A percentile compares a stretch with the other conserved stretches of the same genome.
Evolutionary conservation across 2,888 invertebrate genomes (phyloP).

Genomic region (Panzeria rudis): DNA sequence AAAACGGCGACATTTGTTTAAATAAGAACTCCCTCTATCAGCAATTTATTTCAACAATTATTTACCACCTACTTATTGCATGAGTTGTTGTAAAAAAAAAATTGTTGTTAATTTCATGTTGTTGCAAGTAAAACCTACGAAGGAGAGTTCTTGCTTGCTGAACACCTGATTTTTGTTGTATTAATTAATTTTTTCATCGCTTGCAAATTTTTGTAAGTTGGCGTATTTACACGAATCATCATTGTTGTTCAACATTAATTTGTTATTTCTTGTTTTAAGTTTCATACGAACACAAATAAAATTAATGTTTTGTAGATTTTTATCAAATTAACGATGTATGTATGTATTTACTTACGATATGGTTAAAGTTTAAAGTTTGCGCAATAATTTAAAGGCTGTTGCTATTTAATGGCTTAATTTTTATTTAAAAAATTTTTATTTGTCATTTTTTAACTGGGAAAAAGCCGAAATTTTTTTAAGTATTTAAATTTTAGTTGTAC

Average conservation of each 20-base stretch:
- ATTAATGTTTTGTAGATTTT: slow-evolving; percentile 58
- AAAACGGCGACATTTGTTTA: slow-evolving; percentile 35
- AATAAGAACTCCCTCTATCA: neutral
- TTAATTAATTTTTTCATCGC: slow-evolving; percentile 49
- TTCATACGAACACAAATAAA: slow-evolving; percentile 23
- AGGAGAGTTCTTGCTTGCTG: slow-evolving; percentile 9
- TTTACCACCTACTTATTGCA: slow-evolving; percentile 55
- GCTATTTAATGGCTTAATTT: neutral
- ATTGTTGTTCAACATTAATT: slow-evolving; percentile 61
- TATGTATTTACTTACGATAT: too few species aligned
- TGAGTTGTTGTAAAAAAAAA: slow-evolving; percentile 37
- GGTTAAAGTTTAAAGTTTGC: neutral
- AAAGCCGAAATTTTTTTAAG: too few species aligned
- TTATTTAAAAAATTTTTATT: too few species aligned
- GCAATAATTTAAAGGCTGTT: slow-evolving; percentile 6
- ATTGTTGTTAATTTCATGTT: slow-evolving; percentile 35
- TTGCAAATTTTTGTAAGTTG: slow-evolving; percentile 52
- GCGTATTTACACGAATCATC: slow-evolving; percentile 71
- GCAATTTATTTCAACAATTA: slow-evolving; percentile 50
- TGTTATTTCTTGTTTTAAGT: slow-evolving; percentile 26
- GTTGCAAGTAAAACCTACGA: neutral
- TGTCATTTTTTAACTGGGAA: too few species aligned
- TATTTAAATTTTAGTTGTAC: too few species aligned
- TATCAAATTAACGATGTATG: slow-evolving; percentile 13
- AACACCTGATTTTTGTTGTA: slow-evolving; percentile 42